phyloP scores from a whole-genome alignment of 2,888 invertebrate genomes.

The Drosophila dives region DNA sequence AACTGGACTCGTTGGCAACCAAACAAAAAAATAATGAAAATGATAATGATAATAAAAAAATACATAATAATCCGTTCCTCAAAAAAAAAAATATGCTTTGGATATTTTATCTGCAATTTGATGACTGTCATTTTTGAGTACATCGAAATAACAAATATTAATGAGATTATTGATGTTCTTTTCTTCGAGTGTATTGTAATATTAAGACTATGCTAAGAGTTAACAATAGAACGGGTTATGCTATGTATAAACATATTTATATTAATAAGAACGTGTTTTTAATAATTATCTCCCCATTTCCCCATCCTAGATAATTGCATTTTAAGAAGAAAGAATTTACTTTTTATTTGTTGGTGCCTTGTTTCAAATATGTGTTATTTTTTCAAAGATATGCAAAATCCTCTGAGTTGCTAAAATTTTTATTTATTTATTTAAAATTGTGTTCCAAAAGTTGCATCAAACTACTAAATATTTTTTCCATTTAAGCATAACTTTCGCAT shows the following conservation, averaged over 20 bases:
- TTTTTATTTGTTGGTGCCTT: not conserved
- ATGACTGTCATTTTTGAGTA: slow-evolving; percentile 26
- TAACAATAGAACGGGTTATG: not conserved
- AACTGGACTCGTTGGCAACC: slow-evolving; percentile 14
- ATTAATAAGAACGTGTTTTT: not conserved
- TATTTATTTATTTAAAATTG: no score
- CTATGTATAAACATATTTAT: not conserved
- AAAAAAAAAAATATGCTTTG: slow-evolving; percentile 12
- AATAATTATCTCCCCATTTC: not conserved
- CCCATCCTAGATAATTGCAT: not conserved
- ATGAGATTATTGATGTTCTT: not conserved
- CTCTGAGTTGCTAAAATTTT: not conserved
- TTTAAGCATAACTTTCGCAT: not conserved
- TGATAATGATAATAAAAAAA: not conserved
- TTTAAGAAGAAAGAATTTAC: not conserved
- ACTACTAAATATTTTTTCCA: not conserved
- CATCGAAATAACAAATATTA: slow-evolving; percentile 4
- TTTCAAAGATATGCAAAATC: not conserved
- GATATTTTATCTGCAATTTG: slow-evolving; percentile 32
- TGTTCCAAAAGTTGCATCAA: no score
- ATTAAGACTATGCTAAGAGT: not conserved
- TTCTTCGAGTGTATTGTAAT: not conserved
- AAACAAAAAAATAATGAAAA: not conserved
- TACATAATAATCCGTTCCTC: slow-evolving; percentile 10
- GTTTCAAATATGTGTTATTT: not conserved